A percentile compares a stretch with the other conserved stretches of the same genome.
Conservation (phyloP, 2,113 vertebrate species). For the zebrafish (Danio rerio) region GRCz12tu NC_133186.1:38003501-38004000, state of each 20-base stretch:
- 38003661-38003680: slow-evolving; percentile 21
- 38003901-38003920: slow-evolving; percentile 3
- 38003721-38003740: slow-evolving; percentile 16
- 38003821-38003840: slow-evolving; percentile 10
- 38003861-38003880: slow-evolving; percentile 30
- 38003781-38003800: slow-evolving; percentile 24
- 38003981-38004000: too few relatives aligned
- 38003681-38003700: slow-evolving; percentile 22
- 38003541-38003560: slow-evolving; percentile 7
- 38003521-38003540: neutral
- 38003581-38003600: slow-evolving; percentile 2
- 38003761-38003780: slow-evolving; percentile 5
- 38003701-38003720: neutral
- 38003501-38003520: slow-evolving; percentile 30
- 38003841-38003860: neutral
- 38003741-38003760: slow-evolving; percentile 1
- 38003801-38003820: slow-evolving; percentile 33
- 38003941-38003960: neutral
- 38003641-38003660: slow-evolving; percentile 12
- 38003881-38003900: slow-evolving; percentile 7
- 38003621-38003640: neutral
- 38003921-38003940: neutral
- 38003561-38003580: neutral
- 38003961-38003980: neutral
- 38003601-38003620: slow-evolving; percentile 23